Evolutionary conservation across 53 echinoderm and acorn worm species (phyloP).

Genomic region (Echinometra lucunter): DNA sequence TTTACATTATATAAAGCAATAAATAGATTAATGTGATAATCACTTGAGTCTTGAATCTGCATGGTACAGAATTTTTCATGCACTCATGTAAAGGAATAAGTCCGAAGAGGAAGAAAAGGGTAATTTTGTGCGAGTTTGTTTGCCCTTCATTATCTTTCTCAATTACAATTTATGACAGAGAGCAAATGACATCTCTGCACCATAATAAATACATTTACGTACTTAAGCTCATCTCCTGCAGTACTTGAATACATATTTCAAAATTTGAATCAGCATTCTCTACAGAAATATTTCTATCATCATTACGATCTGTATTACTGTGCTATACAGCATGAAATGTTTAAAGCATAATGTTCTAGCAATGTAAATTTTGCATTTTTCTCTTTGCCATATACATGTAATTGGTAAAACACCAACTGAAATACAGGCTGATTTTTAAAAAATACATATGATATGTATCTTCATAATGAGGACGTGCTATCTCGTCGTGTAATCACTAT

Average conservation of each 20-base stretch:
- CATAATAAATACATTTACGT: neutral
- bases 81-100: neutral
- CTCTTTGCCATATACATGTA: neutral
- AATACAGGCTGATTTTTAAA: neutral
- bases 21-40: conserved; percentile 42
- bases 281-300: neutral
- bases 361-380: neutral
- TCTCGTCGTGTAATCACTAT: conserved; percentile 72
- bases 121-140: neutral
- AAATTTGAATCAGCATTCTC: neutral
- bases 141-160: neutral
- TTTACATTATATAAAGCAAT: conserved; percentile 45
- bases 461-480: conserved; percentile 30
- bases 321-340: neutral
- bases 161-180: neutral
- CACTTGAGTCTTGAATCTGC: too few relatives aligned
- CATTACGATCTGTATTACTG: neutral
- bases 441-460: neutral
- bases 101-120: neutral
- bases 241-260: conserved; percentile 36
- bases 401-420: neutral
- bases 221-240: neutral
- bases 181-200: neutral
- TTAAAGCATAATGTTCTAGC: neutral
- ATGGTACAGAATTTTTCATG: neutral